Percentiles rank a stretch among this genome's conserved stretches.
Conservation (phyloP, 92 coral and sea anemone species). For the Scolanthus callimorphus region DNA sequence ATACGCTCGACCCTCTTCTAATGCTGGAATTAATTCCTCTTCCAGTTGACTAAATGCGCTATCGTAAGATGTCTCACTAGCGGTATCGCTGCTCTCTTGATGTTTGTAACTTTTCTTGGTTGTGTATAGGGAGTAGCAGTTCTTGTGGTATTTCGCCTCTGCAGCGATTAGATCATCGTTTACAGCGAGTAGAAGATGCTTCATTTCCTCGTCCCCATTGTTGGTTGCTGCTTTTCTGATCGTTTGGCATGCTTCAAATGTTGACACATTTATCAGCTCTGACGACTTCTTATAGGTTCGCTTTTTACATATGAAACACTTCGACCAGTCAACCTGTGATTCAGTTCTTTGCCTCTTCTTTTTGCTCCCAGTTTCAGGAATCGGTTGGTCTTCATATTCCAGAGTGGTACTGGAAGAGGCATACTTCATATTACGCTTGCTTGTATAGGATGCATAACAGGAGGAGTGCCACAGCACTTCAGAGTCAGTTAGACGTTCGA, state of each 20-base stretch:
- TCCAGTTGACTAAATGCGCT: conserved; percentile 34
- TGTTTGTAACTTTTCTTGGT: conserved; percentile 11
- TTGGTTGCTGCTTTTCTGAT: background rate
- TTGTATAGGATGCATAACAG: too few species aligned
- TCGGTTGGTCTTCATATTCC: conserved; percentile 8
- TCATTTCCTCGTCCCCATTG: conserved; percentile 4
- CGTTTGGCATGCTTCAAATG: background rate
- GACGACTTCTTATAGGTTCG: conserved; percentile 2
- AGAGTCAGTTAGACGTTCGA: too few species aligned
- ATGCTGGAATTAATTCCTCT: conserved; percentile 22
- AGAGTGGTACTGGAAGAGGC: too few species aligned
- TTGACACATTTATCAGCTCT: background rate
- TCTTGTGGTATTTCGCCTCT: too few species aligned
- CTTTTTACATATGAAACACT: conserved; percentile 12
- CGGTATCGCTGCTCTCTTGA: conserved; percentile 24
- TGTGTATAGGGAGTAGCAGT: conserved; percentile 19
- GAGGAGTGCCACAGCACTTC: too few species aligned
- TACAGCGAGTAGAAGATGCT: too few species aligned
- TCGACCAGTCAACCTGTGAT: conserved; percentile 18
- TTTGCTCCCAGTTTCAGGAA: background rate
- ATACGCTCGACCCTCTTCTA: conserved; percentile 33
- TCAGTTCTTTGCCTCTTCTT: background rate
- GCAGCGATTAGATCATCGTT: background rate
- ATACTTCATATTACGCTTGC: too few species aligned
- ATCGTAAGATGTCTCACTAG: conserved; percentile 24